phyloP scores from a whole-genome alignment of 2,888 invertebrate genomes.

The Xestia c-nigrum region DNA sequence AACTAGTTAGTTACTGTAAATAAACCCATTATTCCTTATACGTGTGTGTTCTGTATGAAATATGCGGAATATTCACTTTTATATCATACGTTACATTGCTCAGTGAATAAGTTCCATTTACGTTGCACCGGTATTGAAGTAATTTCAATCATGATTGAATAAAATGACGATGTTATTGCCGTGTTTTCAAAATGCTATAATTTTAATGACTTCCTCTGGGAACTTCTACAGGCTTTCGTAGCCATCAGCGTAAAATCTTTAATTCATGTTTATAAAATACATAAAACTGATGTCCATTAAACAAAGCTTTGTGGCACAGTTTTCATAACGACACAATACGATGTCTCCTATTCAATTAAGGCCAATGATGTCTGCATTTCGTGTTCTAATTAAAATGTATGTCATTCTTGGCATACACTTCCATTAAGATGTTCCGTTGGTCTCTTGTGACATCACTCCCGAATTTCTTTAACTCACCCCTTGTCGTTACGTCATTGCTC shows the following conservation, averaged over 20 bases:
- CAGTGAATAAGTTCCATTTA: conserved; percentile 19
- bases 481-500: conserved; percentile 41
- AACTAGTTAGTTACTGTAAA: conserved; percentile 35
- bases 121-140: conserved; percentile 26
- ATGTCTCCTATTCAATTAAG: conserved; percentile 58
- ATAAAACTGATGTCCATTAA: conserved; percentile 9
- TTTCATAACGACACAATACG: conserved; percentile 11
- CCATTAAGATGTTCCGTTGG: conserved; percentile 34
- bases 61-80: conserved; percentile 32
- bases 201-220: conserved; percentile 47
- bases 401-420: conserved; percentile 51
- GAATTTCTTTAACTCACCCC: conserved; percentile 47
- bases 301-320: conserved; percentile 8
- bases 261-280: conserved; percentile 1
- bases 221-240: conserved; percentile 9
- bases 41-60: conserved; percentile 15
- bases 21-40: conserved; percentile 59
- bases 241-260: background rate
- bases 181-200: conserved; percentile 31
- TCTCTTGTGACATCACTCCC: conserved; percentile 44
- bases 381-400: conserved; percentile 56
- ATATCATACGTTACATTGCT: conserved; percentile 27
- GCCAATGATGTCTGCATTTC: conserved; percentile 57
- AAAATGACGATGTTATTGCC: conserved; percentile 33
- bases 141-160: conserved; percentile 39